A percentile compares a stretch with the other conserved stretches of the same genome.
Evolutionary conservation across 2,797 vertebrate genomes (phyloP).

Genomic region (Xenopus petersii): DNA sequence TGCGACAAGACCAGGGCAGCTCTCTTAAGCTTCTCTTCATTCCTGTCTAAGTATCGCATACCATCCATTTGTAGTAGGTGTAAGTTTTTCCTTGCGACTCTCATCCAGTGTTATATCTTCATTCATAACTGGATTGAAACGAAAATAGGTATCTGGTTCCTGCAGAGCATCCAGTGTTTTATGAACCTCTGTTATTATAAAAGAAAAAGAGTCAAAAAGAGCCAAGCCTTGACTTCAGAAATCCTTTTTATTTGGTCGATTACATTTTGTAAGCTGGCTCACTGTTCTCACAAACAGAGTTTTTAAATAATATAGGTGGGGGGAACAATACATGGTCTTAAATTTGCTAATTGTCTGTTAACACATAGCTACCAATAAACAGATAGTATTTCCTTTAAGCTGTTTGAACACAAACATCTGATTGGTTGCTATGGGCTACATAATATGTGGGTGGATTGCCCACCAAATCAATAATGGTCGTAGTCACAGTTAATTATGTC

Average conservation of each 20-base stretch:
- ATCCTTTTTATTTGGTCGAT: neutral
- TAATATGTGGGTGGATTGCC: too few relatives aligned
- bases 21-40: constrained; percentile 86
- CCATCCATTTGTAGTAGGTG: constrained; percentile 81
- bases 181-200: constrained; percentile 81
- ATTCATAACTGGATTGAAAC: constrained; percentile 93
- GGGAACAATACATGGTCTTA: too few relatives aligned
- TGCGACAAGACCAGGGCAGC: constrained; percentile 75
- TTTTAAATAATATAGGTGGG: too few relatives aligned
- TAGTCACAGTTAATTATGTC: too few relatives aligned
- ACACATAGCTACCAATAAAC: too few relatives aligned
- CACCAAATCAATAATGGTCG: too few relatives aligned
- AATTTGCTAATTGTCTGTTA: too few relatives aligned
- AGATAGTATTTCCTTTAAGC: too few relatives aligned
- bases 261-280: too few relatives aligned
- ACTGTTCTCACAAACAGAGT: too few relatives aligned
- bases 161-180: constrained; percentile 88
- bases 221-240: neutral
- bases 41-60: constrained; percentile 84
- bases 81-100: constrained; percentile 86
- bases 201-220: neutral
- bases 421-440: too few relatives aligned
- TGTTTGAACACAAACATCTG: too few relatives aligned
- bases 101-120: constrained; percentile 91
- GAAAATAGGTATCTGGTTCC: constrained; percentile 86